Conservation (phyloP, 23 tunicate genomes). For the Aplidium turbinatum region DNA sequence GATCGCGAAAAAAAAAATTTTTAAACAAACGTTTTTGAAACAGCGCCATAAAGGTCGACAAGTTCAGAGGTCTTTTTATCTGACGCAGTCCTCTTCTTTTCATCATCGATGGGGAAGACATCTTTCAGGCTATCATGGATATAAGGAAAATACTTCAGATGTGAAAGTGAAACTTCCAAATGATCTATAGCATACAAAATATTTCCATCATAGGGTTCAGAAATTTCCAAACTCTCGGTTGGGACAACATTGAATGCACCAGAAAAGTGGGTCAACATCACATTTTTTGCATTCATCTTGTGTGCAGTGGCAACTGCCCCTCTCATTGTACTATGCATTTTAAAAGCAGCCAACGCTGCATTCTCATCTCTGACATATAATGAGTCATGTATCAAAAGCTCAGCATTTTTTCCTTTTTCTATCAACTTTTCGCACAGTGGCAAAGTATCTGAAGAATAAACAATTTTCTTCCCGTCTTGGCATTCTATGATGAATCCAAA, state of each 20-base stretch:
- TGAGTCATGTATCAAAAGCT: slow-evolving; percentile 77
- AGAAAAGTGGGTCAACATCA: slow-evolving; percentile 56
- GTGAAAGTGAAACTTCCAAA: too few relatives aligned
- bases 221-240: slow-evolving; percentile 2
- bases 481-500: slow-evolving; percentile 42
- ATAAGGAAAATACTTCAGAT: too few relatives aligned
- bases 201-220: not conserved
- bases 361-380: slow-evolving; percentile 9
- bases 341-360: slow-evolving; percentile 31
- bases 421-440: slow-evolving; percentile 45
- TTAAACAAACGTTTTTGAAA: too few relatives aligned
- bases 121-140: too few relatives aligned
- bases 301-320: slow-evolving; percentile 68
- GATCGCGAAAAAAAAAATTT: too few relatives aligned
- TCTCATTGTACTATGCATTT: slow-evolving; percentile 39
- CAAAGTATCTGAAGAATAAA: slow-evolving; percentile 75
- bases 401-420: slow-evolving; percentile 44
- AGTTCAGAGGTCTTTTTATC: too few relatives aligned
- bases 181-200: slow-evolving; percentile 21
- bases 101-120: too few relatives aligned
- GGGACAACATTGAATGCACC: not conserved
- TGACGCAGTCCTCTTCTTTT: too few relatives aligned
- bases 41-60: too few relatives aligned
- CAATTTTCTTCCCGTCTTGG: slow-evolving; percentile 35
- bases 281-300: slow-evolving; percentile 58